Evolutionary conservation across 1,140 invertebrate species (phyloP).

Genomic region (Charaxes varanes): DNA sequence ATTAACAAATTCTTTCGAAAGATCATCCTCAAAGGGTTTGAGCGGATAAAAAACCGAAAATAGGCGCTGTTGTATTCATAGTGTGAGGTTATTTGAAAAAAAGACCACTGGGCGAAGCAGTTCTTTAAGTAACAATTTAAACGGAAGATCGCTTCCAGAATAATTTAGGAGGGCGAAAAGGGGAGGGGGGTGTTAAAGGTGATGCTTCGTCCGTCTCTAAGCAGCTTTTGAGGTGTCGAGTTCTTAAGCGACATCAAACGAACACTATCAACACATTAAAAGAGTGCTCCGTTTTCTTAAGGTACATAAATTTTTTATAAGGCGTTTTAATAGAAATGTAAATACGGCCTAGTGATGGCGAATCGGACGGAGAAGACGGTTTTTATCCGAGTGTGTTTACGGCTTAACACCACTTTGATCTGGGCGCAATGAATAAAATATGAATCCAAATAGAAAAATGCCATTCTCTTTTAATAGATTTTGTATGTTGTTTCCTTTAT

Average conservation of each 20-base stretch:
- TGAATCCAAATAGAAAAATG: too few species aligned
- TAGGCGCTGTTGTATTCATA: constrained; percentile 18
- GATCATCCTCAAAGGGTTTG: constrained; percentile 9
- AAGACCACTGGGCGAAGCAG: constrained; percentile 18
- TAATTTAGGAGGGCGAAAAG: constrained; percentile 35
- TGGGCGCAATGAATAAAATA: too few species aligned
- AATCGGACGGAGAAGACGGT: not conserved
- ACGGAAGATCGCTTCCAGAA: constrained; percentile 36
- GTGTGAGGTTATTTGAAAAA: constrained; percentile 16
- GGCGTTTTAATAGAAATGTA: constrained; percentile 52
- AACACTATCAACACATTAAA: constrained; percentile 54
- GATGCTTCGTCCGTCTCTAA: constrained; percentile 38
- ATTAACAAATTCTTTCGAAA: not conserved
- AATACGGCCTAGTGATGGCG: constrained; percentile 25
- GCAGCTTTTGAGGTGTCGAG: constrained; percentile 32
- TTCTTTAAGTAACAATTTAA: constrained; percentile 43
- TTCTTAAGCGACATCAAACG: constrained; percentile 54
- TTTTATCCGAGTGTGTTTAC: constrained; percentile 2
- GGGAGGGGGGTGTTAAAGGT: constrained; percentile 25
- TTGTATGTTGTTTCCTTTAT: too few species aligned
- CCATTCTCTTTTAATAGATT: too few species aligned
- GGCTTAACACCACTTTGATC: not conserved
- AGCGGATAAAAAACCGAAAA: constrained; percentile 13
- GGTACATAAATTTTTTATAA: constrained; percentile 62
- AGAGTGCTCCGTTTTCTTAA: constrained; percentile 53